Evolutionary conservation across 2,797 vertebrate genomes (phyloP).

Genomic region (Pseudochromis fuscus): DNA sequence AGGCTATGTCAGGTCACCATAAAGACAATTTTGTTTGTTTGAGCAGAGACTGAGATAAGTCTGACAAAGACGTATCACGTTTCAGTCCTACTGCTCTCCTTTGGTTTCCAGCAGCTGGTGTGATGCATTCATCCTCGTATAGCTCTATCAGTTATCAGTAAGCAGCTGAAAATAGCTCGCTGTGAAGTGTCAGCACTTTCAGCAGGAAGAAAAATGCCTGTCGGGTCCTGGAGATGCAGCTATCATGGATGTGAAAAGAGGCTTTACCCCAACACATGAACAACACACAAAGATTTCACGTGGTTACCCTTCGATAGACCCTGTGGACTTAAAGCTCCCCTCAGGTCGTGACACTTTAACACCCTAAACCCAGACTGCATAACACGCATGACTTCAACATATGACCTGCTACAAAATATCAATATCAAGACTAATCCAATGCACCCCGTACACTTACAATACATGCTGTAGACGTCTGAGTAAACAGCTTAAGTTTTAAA

Average conservation of each 20-base stretch:
- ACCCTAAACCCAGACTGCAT: neutral
- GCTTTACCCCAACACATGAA: neutral
- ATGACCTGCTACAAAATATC: neutral
- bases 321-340: neutral
- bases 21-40: too few species aligned
- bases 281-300: neutral
- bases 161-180: constrained; percentile 25
- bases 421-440: neutral
- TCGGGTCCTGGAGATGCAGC: neutral
- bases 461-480: too few species aligned
- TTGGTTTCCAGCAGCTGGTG: neutral
- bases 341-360: neutral
- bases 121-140: neutral
- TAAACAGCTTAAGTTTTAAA: neutral
- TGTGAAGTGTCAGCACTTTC: neutral
- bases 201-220: neutral
- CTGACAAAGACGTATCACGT: neutral
- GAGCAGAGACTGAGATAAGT: neutral
- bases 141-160: neutral
- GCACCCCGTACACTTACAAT: neutral
- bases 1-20: too few species aligned
- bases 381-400: neutral
- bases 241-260: constrained; percentile 3
- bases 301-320: constrained; percentile 14
- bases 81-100: neutral